Conservation (phyloP, 2,797 vertebrate species). For the Labroides dimidiatus region DNA sequence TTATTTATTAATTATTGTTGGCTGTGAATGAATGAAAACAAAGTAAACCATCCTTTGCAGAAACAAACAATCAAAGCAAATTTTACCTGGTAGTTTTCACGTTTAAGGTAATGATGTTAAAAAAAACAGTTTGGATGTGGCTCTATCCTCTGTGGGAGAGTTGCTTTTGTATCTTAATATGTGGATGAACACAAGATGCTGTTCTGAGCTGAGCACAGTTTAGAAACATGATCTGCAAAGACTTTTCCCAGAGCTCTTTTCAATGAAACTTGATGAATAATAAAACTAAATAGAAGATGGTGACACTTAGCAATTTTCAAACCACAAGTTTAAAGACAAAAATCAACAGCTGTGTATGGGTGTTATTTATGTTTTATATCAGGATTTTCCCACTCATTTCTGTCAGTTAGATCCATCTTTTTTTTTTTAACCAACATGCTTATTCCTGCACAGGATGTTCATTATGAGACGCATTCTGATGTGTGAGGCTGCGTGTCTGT, state of each 20-base stretch:
- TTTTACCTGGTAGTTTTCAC: not conserved
- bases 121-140: not conserved
- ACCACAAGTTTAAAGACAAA: not conserved
- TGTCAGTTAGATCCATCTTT: not conserved
- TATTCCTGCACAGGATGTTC: constrained; percentile 8
- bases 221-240: not conserved
- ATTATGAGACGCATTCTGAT: not conserved
- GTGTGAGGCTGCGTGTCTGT: constrained; percentile 1
- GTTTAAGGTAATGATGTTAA: not conserved
- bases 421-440: not conserved
- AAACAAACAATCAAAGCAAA: not conserved
- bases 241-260: not conserved
- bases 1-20: not conserved
- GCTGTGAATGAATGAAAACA: not conserved
- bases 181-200: not conserved
- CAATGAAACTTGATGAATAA: not conserved
- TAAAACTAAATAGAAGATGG: not conserved
- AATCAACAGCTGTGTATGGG: not conserved
- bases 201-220: not conserved
- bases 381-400: not conserved
- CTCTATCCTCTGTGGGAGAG: not conserved
- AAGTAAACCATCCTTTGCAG: not conserved
- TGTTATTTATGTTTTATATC: not conserved
- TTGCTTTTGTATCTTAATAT: not conserved
- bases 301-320: not conserved